Evolutionary conservation across 2,113 vertebrate genomes (phyloP), one percentile per base, ranked within the genome.

Genomic region (rat (Rattus norvegicus)): DNA sequence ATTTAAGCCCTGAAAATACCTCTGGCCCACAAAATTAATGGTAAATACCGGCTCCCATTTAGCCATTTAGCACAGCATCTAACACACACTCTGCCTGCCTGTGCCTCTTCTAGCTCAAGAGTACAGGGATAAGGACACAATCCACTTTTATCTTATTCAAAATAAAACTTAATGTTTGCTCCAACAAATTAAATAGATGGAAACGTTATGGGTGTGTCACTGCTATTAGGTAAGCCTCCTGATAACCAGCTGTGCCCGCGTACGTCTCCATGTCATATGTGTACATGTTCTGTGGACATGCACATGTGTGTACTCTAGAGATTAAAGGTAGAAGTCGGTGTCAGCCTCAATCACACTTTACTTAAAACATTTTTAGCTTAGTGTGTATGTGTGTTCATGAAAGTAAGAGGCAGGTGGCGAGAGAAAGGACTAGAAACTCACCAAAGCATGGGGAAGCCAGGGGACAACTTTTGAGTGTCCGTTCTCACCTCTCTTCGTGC

Each of bases 1-100:
- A 13, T 39, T 77, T 8, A 95, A 43, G 88, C 8, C 88, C 80
- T 80, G 33, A 43, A 93, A 97, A 92, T 76, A 72, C 30, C 12
- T 56, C 56, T 47, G 2, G 52, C 7, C 65, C 65, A 94, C 75
- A 91, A 95, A 92, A 77, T n/a, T 54, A 28, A 54, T 72, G 47
- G 54, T 72, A 84, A 47, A 59, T 43, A 28, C 8, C 43, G 83
- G 52, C 2, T 59, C 5, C 1, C 4, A 61, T 67, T 4, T 84
- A 17, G 61, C 19, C 36, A 9, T 49, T 47, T 73, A 43, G 47
- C 47, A 79, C 12, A 83, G 52, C 20, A 43, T 1, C 63, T 47
- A 87, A 76, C 22, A 65, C 83, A 10, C 2, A 7, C 56, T 28
- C 56, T 75, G 1, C 10, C 33, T 54, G 19, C 30, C 13, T 33